Evolutionary conservation across 2,113 vertebrate species (phyloP), one percentile per base, ranked within the genome.

Genomic region (Haemorhous mexicanus): DNA sequence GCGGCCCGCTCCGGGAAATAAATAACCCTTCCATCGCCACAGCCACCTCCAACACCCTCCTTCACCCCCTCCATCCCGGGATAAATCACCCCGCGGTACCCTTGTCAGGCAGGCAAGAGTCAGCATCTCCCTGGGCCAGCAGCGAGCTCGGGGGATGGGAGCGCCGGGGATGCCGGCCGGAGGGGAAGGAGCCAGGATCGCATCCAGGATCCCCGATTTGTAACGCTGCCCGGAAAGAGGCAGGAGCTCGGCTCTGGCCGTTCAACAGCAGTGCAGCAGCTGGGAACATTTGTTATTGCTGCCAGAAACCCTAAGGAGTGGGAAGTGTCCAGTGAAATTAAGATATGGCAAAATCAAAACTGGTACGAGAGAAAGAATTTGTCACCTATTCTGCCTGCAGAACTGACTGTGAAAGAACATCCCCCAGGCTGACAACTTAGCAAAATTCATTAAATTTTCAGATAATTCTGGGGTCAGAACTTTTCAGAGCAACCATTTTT

Each of bases 11-110:
- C 55, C 55, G 20, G 12, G 9, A 58, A 28, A 6, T 5, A 49
- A 39, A 44, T 0, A 1, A 2, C 4, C 0, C 2, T 21, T 62
- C 52, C 23, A 2, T 9, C 27, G 3, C 35, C 33, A 10, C 58
- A 1, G 37, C 26, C 76, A 2, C 2, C 4, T 15, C 32, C n/a
- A 46, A 59, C 63, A 19, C 26, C 24, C 4, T 3, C 14, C 63
- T 30, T 67, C 68, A 3, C 17, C 44, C 47, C 62, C 27, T 3
- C 44, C 50, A 18, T 19, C 10, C 56, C 14, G 22, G 22, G n/a
- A 35, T 11, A 16, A 35, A 35, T 4, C 89, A 61, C 7, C 69
- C 83, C 90, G 4, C 84, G 3, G 2, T 3, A 47, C 33, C 79
- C 91, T 7, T 17, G 84, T 56, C 89, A 49, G 43, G 10, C 61